Evolutionary conservation across 1,140 invertebrate genomes (phyloP).

Genomic region (Magallana ariakensis): DNA sequence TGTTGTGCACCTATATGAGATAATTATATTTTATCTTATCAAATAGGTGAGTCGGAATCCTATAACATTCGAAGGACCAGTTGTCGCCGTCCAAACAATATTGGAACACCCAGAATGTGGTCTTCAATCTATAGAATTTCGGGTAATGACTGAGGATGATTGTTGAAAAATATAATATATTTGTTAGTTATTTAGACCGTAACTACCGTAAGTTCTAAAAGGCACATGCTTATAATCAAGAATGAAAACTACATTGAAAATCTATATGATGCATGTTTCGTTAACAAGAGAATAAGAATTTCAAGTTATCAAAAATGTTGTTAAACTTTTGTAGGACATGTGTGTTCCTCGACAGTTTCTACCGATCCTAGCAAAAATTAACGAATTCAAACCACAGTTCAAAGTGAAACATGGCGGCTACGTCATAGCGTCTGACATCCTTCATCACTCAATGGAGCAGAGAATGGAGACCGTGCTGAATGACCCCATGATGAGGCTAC

Average conservation of each 20-base stretch:
- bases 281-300: too few species aligned
- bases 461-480: conserved; percentile 52
- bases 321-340: conserved; percentile 44
- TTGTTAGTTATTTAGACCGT: neutral
- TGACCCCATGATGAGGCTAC: conserved; percentile 54
- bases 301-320: neutral
- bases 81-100: conserved; percentile 47
- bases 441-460: conserved; percentile 52
- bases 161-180: too few species aligned
- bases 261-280: neutral
- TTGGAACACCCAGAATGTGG: conserved; percentile 49
- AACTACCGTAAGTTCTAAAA: too few species aligned
- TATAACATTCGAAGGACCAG: conserved; percentile 52
- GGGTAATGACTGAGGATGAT: conserved; percentile 26
- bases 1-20: too few species aligned
- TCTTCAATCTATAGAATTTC: conserved; percentile 46
- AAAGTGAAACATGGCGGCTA: conserved; percentile 54
- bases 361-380: conserved; percentile 42
- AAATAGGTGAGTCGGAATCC: conserved; percentile 53
- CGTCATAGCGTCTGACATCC: conserved; percentile 47
- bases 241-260: neutral
- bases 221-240: neutral
- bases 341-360: conserved; percentile 47
- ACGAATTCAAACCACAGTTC: conserved; percentile 50
- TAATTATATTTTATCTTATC: neutral